Conservation (phyloP, 2,797 vertebrate genomes). For the Poecilia velifera region DNA sequence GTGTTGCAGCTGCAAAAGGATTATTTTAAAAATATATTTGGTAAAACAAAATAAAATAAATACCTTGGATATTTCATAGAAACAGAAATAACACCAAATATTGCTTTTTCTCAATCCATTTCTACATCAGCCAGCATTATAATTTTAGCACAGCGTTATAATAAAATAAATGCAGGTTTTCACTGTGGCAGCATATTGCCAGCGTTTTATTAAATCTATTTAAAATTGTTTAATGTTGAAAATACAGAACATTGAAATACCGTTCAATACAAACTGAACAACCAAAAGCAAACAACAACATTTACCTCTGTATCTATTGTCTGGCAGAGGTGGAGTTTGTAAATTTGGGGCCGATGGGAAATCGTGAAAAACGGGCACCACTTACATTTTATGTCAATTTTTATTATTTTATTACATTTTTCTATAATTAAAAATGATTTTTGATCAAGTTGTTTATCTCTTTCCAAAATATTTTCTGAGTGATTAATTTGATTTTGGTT, state of each 20-base stretch:
- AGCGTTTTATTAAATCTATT: background rate
- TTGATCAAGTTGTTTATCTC: background rate
- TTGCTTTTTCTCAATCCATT: background rate
- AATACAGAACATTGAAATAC: background rate
- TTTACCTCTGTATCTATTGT: background rate
- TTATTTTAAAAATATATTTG: background rate
- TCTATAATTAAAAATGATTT: background rate
- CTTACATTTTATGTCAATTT: background rate
- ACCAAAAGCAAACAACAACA: background rate
- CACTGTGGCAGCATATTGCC: background rate
- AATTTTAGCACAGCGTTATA: background rate
- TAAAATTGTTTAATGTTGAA: background rate
- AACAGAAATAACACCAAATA: background rate
- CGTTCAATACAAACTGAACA: background rate
- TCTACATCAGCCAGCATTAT: background rate
- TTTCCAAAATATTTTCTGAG: background rate
- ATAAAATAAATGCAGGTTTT: background rate
- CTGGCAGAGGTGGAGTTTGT: background rate
- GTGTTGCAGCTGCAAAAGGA: background rate
- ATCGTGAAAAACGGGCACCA: background rate
- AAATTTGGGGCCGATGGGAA: background rate
- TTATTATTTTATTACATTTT: background rate
- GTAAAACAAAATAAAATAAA: background rate
- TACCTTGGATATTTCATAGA: background rate
- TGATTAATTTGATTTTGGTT: background rate